Percentiles rank a stretch among this genome's conserved stretches.
Evolutionary conservation across 1,140 invertebrate species (phyloP).

Genomic region (Portunus trituberculatus): DNA sequence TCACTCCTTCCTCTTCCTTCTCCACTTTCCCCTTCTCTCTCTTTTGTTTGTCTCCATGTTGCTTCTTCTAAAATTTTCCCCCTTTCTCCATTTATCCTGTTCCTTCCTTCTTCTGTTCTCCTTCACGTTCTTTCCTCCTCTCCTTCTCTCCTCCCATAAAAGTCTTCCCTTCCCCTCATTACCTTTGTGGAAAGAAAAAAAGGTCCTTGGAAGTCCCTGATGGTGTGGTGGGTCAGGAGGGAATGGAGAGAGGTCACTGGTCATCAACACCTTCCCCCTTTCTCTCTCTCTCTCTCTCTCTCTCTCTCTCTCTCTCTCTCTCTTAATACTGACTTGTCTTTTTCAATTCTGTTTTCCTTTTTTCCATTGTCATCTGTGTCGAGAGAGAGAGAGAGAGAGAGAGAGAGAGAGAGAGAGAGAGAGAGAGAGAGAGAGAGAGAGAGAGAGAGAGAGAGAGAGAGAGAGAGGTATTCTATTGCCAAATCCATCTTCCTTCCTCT

Average conservation of each 20-base stretch:
- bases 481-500: not conserved
- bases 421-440: not conserved
- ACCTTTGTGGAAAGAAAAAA: not conserved
- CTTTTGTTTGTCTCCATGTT: too few species aligned
- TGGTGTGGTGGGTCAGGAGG: not conserved
- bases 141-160: not conserved
- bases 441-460: not conserved
- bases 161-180: not conserved
- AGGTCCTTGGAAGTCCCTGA: not conserved
- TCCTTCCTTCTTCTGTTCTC: too few species aligned
- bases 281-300: constrained; percentile 18
- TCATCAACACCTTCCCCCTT: not conserved
- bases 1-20: not conserved
- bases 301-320: constrained; percentile 20
- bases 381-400: too few species aligned
- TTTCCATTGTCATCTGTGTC: too few species aligned
- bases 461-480: not conserved
- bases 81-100: too few species aligned
- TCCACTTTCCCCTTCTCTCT: too few species aligned
- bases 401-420: not conserved
- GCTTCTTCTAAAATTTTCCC: too few species aligned
- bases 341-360: too few species aligned
- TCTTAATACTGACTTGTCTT: not conserved
- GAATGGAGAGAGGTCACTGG: not conserved
- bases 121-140: too few species aligned